Evolutionary conservation across 37 sponge, comb jelly and placozoan species (phyloP).

Genomic region (Bolinopsis microptera): DNA sequence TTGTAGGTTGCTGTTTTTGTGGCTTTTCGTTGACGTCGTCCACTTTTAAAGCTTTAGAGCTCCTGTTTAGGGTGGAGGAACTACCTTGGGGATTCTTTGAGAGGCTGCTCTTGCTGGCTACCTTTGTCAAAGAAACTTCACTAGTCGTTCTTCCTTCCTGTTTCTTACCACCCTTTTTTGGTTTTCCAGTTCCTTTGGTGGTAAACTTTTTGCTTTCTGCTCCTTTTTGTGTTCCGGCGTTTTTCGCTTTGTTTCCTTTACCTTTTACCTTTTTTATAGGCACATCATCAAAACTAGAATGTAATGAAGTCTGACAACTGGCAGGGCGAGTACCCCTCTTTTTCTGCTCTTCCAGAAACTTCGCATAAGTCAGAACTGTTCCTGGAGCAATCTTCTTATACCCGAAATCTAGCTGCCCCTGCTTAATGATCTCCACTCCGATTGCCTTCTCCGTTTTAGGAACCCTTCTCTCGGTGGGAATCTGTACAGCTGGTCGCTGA

Average conservation of each 20-base stretch:
- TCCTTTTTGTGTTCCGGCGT: not conserved
- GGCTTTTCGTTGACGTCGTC: too few relatives aligned
- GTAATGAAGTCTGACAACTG: not conserved
- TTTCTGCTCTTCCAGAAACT: constrained; percentile 46
- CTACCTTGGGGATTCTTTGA: not conserved
- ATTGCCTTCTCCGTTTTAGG: not conserved
- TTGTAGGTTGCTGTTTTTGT: not conserved
- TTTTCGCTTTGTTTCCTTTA: not conserved
- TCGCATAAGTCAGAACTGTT: not conserved
- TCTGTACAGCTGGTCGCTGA: not conserved
- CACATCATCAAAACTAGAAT: not conserved
- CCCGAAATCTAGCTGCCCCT: constrained; percentile 20
- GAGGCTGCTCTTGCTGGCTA: not conserved
- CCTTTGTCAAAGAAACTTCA: not conserved
- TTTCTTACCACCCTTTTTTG: not conserved
- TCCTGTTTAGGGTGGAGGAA: too few relatives aligned
- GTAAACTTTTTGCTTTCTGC: not conserved
- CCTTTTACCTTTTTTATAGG: not conserved
- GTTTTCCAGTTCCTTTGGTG: not conserved
- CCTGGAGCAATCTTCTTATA: constrained; percentile 30
- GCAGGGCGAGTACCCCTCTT: constrained; percentile 6
- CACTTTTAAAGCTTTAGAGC: too few relatives aligned
- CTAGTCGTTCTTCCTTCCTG: not conserved
- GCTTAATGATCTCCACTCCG: constrained; percentile 19
- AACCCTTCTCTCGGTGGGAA: not conserved